phyloP scores from a whole-genome alignment of 1,140 invertebrate species.

The Zaprionus vittiger region DNA sequence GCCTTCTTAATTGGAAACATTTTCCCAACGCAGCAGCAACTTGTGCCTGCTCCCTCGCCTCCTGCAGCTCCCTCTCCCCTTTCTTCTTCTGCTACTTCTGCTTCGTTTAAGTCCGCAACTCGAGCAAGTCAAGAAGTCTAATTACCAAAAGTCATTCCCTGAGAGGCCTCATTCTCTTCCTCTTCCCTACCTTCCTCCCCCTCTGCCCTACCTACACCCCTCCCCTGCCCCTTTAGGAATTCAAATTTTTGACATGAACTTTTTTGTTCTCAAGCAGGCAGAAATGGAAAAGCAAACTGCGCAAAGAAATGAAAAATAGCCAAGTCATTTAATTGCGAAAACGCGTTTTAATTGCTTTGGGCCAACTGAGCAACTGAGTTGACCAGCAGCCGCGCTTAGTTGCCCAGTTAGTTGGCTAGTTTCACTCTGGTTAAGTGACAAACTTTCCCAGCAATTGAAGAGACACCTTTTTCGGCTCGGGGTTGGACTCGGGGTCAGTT shows the following conservation, averaged over 20 bases:
- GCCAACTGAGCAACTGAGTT: conserved; percentile 33
- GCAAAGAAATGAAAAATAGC: conserved; percentile 65
- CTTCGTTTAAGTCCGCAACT: conserved; percentile 36
- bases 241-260: conserved; percentile 81
- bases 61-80: conserved; percentile 6
- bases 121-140: conserved; percentile 72
- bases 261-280: conserved; percentile 62
- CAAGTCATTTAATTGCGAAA: conserved; percentile 83
- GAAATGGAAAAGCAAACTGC: conserved; percentile 20
- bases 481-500: too few relatives aligned
- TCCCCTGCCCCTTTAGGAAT: conserved; percentile 30
- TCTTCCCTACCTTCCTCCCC: too few relatives aligned
- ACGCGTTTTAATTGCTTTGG: conserved; percentile 82
- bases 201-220: background rate
- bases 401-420: conserved; percentile 13
- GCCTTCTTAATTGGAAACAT: conserved; percentile 75
- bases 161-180: background rate
- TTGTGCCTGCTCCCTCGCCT: background rate
- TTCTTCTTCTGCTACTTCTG: conserved; percentile 8
- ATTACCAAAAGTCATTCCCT: conserved; percentile 79
- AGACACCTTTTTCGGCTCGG: conserved; percentile 10
- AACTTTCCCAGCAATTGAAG: conserved; percentile 56
- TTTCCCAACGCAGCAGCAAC: conserved; percentile 54
- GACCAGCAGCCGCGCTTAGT: conserved; percentile 2
- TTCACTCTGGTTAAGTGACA: conserved; percentile 4